Evolutionary conservation across 2,888 invertebrate species (phyloP), one percentile per base, ranked within the genome.

Genomic region (Hypsopygia costalis): DNA sequence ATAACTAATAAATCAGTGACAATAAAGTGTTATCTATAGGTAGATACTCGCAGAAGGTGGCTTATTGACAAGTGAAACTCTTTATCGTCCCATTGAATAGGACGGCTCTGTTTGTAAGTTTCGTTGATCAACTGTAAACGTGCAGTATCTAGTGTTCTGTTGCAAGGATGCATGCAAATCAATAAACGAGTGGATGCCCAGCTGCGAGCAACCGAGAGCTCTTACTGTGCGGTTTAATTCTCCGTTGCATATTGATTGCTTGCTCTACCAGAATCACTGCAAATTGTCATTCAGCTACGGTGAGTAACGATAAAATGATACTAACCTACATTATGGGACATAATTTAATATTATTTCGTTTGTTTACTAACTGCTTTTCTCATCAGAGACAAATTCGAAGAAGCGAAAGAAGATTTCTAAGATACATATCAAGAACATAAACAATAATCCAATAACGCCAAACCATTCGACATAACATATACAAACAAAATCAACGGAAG

Each of bases 41-140:
- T 52, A 58, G 46, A 47, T 58, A 54, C 50, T 51, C 55, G 58
- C 52, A 52, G 40, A 64, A 67, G 67, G 74, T 80, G 76, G 71
- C 64, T 75, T 82, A 83, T 81, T 86, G 82, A 79, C 83, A 81
- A 85, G 86, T 82, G 81, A 83, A 83, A 82, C 78, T 81, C 73
- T 74, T 62, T 66, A 75, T 70, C 61, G 65, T 76, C 68, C 70
- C 65, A 72, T 80, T 76, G 72, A 74, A 69, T 58, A 67, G 65
- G 62, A 73, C 64, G 58, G 65, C 69, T 67, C 58, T 69, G 64
- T 73, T 73, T 76, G 67, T 62, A 66, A 69, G 72, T 71, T 75
- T 73, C 79, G 65, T 72, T 79, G 62, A 73, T 67, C 65, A 64
- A 78, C 77, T 62, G 58, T 65, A 67, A 65, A 69, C 55, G 76